Percentiles rank a stretch among this genome's conserved stretches.
Conservation (phyloP, 2,797 vertebrate species). For the Bovichtus variegatus region DNA sequence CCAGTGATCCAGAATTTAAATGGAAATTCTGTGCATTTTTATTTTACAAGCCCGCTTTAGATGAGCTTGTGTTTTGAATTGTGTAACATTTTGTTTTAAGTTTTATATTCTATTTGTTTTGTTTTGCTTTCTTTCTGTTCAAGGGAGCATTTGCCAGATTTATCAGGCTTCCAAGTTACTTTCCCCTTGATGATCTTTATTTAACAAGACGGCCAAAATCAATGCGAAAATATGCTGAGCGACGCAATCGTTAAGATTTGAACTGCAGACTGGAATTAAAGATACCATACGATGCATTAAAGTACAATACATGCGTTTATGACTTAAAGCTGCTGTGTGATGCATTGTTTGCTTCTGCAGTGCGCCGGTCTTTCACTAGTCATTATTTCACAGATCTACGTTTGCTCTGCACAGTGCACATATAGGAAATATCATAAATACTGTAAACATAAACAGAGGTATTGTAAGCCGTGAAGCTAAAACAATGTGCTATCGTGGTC, state of each 20-base stretch:
- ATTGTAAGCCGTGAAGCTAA: conserved; percentile 8
- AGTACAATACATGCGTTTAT: conserved; percentile 24
- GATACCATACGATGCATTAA: conserved; percentile 30
- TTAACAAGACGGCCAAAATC: conserved; percentile 8
- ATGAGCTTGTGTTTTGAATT: conserved; percentile 9
- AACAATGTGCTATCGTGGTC: conserved; percentile 5
- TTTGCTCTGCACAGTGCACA: neutral
- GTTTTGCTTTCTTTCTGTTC: conserved; percentile 1
- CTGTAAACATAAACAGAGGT: neutral
- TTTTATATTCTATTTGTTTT: neutral
- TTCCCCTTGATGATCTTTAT: conserved; percentile 1
- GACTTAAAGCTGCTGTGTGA: conserved; percentile 8
- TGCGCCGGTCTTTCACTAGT: neutral
- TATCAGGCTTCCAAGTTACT: conserved; percentile 16
- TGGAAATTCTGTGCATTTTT: neutral
- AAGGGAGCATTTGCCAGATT: conserved; percentile 15
- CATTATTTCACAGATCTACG: neutral
- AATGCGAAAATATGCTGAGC: conserved; percentile 16
- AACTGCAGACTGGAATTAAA: conserved; percentile 15
- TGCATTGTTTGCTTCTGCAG: conserved; percentile 26
- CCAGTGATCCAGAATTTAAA: conserved; percentile 2
- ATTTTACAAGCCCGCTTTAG: conserved; percentile 3
- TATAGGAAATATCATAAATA: neutral
- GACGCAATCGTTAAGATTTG: conserved; percentile 5
- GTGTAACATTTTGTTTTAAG: conserved; percentile 8